Percentiles rank a stretch among this genome's conserved stretches.
phyloP scores from a whole-genome alignment of 2,113 vertebrate genomes.

The Pseudorhombus dupliciocellatus region DNA sequence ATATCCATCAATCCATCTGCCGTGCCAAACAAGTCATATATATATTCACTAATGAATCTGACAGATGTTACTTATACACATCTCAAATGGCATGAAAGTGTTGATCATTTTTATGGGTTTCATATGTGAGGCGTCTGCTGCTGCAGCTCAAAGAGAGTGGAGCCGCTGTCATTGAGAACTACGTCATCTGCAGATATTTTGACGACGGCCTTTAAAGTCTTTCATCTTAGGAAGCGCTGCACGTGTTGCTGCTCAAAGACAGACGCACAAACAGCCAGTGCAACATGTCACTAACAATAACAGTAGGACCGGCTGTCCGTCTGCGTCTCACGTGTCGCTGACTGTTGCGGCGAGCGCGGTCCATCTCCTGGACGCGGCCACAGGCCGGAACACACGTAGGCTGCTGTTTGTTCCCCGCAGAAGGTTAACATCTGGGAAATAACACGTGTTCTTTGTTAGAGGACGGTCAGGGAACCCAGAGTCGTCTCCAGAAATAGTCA shows the following conservation, averaged over 20 bases:
- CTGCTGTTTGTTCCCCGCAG: conserved; percentile 24
- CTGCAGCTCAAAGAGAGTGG: background rate
- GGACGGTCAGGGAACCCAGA: conserved; percentile 9
- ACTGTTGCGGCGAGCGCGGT: conserved; percentile 12
- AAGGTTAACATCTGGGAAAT: conserved; percentile 30
- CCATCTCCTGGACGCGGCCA: background rate
- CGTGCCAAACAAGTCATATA: background rate
- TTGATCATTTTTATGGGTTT: background rate
- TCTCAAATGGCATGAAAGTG: conserved; percentile 1
- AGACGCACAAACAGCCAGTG: background rate
- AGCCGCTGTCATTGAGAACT: background rate
- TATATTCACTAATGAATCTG: background rate
- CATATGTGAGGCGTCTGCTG: conserved; percentile 10
- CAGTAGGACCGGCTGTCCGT: conserved; percentile 5
- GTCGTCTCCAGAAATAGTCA: conserved; percentile 1
- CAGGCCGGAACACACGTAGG: conserved; percentile 10
- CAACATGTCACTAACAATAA: conserved; percentile 9
- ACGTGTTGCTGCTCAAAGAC: background rate
- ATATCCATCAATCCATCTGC: too few relatives aligned
- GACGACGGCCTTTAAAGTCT: background rate
- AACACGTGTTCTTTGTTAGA: conserved; percentile 40
- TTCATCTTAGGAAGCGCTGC: background rate
- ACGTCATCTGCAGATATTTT: conserved; percentile 11
- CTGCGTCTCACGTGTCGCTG: background rate
- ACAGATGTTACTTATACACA: background rate